Conservation (phyloP, 2,797 vertebrate genomes). For the Myotis pilosus region DNA sequence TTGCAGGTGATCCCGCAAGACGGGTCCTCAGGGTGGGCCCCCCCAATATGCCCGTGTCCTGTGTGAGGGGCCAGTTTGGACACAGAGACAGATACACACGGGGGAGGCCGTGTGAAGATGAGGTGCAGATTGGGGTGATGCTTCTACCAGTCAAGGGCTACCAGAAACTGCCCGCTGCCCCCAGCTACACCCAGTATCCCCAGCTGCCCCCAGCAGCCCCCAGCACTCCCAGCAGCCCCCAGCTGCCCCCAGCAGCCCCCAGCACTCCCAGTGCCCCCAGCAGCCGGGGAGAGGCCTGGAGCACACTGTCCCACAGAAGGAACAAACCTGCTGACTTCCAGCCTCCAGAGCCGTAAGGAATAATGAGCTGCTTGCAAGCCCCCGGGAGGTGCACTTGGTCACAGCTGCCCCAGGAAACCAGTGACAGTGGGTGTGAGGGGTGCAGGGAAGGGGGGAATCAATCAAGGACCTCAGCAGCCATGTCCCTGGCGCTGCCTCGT, state of each 20-base stretch:
- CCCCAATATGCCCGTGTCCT: neutral
- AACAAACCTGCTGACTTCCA: neutral
- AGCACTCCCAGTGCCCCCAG: neutral
- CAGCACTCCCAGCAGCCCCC: too few relatives aligned
- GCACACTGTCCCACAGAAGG: neutral
- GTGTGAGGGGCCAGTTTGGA: neutral
- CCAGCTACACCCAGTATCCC: too few relatives aligned
- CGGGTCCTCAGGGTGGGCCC: neutral
- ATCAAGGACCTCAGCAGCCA: neutral
- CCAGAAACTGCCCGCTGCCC: neutral
- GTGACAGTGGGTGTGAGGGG: rapidly evolving
- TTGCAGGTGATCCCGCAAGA: neutral
- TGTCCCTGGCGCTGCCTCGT: neutral
- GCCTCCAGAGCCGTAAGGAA: neutral
- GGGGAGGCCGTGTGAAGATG: too few relatives aligned
- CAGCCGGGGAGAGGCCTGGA: neutral
- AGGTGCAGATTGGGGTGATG: neutral
- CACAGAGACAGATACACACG: neutral
- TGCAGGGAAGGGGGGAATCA: neutral
- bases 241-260: too few relatives aligned
- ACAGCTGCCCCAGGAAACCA: neutral
- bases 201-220: too few relatives aligned
- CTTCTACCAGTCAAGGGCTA: too few relatives aligned
- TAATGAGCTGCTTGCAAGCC: neutral
- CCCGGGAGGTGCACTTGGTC: rapidly evolving